Base-by-base conservation (phyloP, 2,888 invertebrate species). In the Apantesis nais region DNA sequence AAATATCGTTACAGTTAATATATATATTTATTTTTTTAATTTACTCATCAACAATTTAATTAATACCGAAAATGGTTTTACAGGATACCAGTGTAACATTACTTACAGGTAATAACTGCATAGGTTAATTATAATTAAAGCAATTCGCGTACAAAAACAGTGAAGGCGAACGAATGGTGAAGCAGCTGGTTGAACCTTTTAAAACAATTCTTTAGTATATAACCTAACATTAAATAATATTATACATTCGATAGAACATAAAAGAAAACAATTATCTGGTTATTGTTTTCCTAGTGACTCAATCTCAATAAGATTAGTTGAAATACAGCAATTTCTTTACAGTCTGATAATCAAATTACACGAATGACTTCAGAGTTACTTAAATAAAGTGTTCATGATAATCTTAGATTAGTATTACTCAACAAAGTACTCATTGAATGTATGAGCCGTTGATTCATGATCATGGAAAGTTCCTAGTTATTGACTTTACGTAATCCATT, bases 281-380 rank as follows among this genome's bases (percentile, higher is more conserved):
- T 52, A 52, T 52, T 52, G 2, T 22, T 4, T 34, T 34, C 8
- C 48, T 31, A 29, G 34, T 62, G 62, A 62, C 48, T 41, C 60
- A 67, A 8, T 62, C 22, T 1, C n/a, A 66, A 41, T 63, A 60
- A 71, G 60, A 77, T 75, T 48, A 74, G 12, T 55, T 63, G 11
- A 29, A 72, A 64, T 75, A 60, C 67, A 66, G 58, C 71, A 64
- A 75, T 68, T 58, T 44, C 37, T 70, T 73, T 72, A 78, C 5
- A 58, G 19, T 29, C 67, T 44, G 7, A 66, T 72, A 63, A 68
- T 58, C 39, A 37, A 67, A 70, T 62, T 48, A 48, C 25, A 52
- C 11, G 61, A 19, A 52, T 70, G 62, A 70, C 62, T 73, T 55
- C 62, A 58, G 31, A 44, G 44, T 72, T 64, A 65, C 58, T 63